Conservation (phyloP, 2,113 vertebrate species). For the Bufo bufo region DNA sequence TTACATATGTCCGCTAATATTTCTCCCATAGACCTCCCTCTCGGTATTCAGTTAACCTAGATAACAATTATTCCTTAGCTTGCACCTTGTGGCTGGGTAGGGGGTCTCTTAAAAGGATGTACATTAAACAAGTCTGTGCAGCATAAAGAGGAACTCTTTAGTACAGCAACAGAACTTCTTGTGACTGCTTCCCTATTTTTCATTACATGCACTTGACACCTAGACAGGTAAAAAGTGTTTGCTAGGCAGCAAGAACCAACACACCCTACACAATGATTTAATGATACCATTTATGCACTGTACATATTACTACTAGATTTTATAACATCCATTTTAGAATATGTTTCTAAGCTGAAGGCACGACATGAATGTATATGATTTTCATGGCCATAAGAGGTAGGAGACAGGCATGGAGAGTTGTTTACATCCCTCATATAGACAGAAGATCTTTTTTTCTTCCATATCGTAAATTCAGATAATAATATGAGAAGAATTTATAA, state of each 20-base stretch:
- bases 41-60: too few relatives aligned
- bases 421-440: slow-evolving; percentile 13
- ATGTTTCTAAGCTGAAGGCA: not conserved
- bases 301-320: not conserved
- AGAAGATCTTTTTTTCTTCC: not conserved
- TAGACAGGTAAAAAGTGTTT: not conserved
- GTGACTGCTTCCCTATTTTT: too few relatives aligned
- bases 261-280: too few relatives aligned
- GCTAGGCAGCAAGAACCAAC: not conserved
- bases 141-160: too few relatives aligned
- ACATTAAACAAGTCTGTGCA: too few relatives aligned
- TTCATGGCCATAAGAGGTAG: not conserved
- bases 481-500: slow-evolving; percentile 53
- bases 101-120: too few relatives aligned
- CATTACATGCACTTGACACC: not conserved
- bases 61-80: too few relatives aligned
- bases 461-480: slow-evolving; percentile 35
- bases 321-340: not conserved
- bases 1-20: too few relatives aligned
- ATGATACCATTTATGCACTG: too few relatives aligned
- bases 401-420: not conserved
- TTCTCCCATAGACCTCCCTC: too few relatives aligned
- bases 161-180: too few relatives aligned
- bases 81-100: too few relatives aligned
- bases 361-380: not conserved